These are phyloP conservation scores for Volucella inflata DNA, from an alignment of 2,888 invertebrate species.

Conservation along the genomic window DNA sequence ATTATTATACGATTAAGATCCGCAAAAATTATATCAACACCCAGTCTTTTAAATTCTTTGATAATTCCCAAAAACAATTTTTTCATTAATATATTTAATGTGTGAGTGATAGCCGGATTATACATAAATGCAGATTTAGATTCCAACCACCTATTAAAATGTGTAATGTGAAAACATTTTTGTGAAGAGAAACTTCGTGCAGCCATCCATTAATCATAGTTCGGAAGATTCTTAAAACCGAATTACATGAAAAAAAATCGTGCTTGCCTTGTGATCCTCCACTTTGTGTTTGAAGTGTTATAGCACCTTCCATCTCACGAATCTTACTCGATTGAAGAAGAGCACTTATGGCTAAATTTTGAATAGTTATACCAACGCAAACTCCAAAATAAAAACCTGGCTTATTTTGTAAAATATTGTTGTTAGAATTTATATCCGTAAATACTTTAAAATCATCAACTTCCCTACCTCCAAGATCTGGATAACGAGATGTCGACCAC, in stretches of 20 bases:
- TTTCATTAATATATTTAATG: conserved; percentile 96
- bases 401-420: conserved; percentile 81
- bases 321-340: conserved; percentile 94
- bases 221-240: conserved; percentile 94
- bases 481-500: conserved; percentile 96
- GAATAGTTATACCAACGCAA: conserved; percentile 95
- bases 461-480: conserved; percentile 98
- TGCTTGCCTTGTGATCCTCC: conserved; percentile 89
- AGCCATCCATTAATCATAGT: conserved; percentile 96
- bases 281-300: conserved; percentile 89
- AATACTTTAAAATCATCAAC: conserved; percentile 92
- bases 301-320: conserved; percentile 94
- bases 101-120: conserved; percentile 96
- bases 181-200: conserved; percentile 93
- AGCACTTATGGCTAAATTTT: conserved; percentile 96
- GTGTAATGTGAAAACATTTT: conserved; percentile 96
- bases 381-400: conserved; percentile 90
- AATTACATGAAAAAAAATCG: conserved; percentile 94
- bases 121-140: conserved; percentile 94
- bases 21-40: conserved; percentile 95
- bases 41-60: conserved; percentile 94
- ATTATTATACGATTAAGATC: conserved; percentile 96
- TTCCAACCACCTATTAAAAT: conserved; percentile 98
- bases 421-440: conserved; percentile 82
- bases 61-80: conserved; percentile 96